A percentile compares a stretch with the other conserved stretches of the same genome.
Conservation (phyloP, 2,113 vertebrate species). For the Rhinolophus sinicus region DNA sequence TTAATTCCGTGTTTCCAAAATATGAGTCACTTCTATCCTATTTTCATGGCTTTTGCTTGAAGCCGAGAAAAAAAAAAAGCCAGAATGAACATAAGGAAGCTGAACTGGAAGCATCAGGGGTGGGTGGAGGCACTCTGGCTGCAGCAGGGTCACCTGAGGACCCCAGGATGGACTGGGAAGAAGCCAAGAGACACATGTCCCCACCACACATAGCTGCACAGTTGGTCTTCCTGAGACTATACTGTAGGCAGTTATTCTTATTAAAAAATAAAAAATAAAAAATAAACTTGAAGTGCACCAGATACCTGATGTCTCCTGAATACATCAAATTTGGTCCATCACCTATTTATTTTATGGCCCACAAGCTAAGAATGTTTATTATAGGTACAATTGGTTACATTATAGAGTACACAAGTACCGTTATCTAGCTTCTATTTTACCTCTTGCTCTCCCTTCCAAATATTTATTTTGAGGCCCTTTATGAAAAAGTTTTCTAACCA, state of each 20-base stretch:
- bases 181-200: background rate
- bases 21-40: background rate
- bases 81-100: background rate
- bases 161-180: background rate
- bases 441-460: background rate
- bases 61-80: constrained; percentile 2
- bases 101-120: background rate
- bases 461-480: background rate
- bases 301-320: background rate
- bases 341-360: background rate
- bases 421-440: background rate
- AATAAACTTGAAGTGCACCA: background rate
- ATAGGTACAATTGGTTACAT: background rate
- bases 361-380: background rate
- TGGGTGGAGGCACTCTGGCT: background rate
- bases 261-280: background rate
- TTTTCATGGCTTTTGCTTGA: background rate
- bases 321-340: background rate
- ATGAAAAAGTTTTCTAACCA: background rate
- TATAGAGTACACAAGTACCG: background rate
- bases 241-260: background rate
- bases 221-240: background rate
- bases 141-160: background rate
- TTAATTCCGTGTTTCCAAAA: constrained; percentile 24
- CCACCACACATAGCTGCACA: background rate